Evolutionary conservation across 1,140 invertebrate genomes (phyloP).

Genomic region (Macrotrachela quadricornifera): DNA sequence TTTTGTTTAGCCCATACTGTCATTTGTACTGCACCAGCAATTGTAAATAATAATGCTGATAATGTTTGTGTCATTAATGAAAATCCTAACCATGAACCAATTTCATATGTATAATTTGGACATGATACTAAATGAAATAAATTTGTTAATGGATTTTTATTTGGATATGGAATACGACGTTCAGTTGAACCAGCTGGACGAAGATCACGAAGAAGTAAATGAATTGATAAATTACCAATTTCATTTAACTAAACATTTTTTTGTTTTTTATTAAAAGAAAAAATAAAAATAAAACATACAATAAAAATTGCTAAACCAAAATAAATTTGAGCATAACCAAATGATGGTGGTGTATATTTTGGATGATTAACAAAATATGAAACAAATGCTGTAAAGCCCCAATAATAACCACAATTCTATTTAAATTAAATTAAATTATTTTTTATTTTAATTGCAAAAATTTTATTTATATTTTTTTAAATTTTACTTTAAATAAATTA

Average conservation of each 20-base stretch:
- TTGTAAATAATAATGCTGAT: conserved; percentile 61
- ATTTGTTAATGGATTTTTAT: conserved; percentile 60
- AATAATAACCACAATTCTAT: conserved; percentile 81
- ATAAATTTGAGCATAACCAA: conserved; percentile 42
- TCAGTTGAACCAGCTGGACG: conserved; percentile 61
- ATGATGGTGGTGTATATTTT: conserved; percentile 52
- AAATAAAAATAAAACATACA: not conserved
- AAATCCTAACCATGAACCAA: conserved; percentile 78
- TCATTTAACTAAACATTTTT: conserved; percentile 49
- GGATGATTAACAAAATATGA: conserved; percentile 94
- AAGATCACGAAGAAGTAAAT: conserved; percentile 67
- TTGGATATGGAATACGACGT: conserved; percentile 64
- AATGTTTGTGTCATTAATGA: conserved; percentile 78
- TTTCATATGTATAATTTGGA: conserved; percentile 94
- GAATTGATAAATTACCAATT: conserved; percentile 79
- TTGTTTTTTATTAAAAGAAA: conserved; percentile 9
- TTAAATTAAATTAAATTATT: too few species aligned
- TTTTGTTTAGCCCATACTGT: conserved; percentile 85
- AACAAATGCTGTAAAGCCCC: conserved; percentile 85
- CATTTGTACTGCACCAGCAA: conserved; percentile 90
- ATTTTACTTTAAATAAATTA: conserved; percentile 60
- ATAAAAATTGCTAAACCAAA: conserved; percentile 29
- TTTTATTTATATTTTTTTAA: too few species aligned
- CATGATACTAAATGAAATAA: conserved; percentile 83
- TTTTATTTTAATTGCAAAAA: too few species aligned